Conservation (phyloP, 2,888 invertebrate species). For the Thera obeliscata region DNA sequence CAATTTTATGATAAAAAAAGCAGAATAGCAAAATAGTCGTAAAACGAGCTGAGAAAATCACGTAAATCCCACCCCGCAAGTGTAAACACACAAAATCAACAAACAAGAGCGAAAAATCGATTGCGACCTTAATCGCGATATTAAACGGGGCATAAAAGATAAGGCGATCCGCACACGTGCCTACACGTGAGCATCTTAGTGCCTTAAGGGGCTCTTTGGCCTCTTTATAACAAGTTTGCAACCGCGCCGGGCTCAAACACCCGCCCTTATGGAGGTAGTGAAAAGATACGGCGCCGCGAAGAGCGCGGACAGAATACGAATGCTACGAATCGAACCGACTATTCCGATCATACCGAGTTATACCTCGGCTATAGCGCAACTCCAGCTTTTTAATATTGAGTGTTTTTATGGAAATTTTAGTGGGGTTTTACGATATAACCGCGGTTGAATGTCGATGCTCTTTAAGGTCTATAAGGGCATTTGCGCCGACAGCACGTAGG, state of each 20-base stretch:
- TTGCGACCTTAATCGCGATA: slow-evolving; percentile 61
- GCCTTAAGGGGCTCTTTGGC: slow-evolving; percentile 64
- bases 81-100: slow-evolving; percentile 53
- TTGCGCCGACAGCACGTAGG: slow-evolving; percentile 42
- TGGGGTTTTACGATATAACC: slow-evolving; percentile 58
- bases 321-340: slow-evolving; percentile 53
- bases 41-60: slow-evolving; percentile 41
- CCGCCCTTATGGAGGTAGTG: slow-evolving; percentile 72
- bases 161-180: slow-evolving; percentile 61
- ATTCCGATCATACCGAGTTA: slow-evolving; percentile 59
- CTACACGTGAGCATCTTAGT: slow-evolving; percentile 53
- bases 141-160: slow-evolving; percentile 61
- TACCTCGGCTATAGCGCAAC: slow-evolving; percentile 47
- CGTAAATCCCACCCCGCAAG: slow-evolving; percentile 43
- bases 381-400: slow-evolving; percentile 73
- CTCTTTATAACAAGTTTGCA: slow-evolving; percentile 73
- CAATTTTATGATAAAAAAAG: neutral
- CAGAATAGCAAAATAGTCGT: slow-evolving; percentile 11
- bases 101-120: slow-evolving; percentile 57
- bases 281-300: slow-evolving; percentile 72
- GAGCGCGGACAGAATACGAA: slow-evolving; percentile 72
- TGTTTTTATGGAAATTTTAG: slow-evolving; percentile 65
- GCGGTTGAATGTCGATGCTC: slow-evolving; percentile 52
- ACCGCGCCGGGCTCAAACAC: slow-evolving; percentile 55
- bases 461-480: slow-evolving; percentile 46